phyloP scores from a whole-genome alignment of 2,113 vertebrate genomes.

The Indri indri region DNA sequence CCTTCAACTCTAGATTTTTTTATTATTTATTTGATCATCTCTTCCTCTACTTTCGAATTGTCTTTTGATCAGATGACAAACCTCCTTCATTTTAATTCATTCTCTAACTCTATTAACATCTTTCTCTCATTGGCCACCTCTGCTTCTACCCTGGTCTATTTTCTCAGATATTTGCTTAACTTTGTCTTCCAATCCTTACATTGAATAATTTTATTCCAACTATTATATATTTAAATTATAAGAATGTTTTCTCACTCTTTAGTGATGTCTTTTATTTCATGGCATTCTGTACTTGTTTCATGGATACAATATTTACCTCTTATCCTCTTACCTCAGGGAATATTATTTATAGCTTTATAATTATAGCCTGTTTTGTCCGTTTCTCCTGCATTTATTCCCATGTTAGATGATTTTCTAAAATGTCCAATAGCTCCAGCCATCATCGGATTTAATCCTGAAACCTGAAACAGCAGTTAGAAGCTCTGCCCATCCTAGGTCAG shows the following conservation, averaged over 20 bases:
- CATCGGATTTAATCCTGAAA: background rate
- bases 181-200: background rate
- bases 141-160: background rate
- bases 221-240: background rate
- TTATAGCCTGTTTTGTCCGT: background rate
- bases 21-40: background rate
- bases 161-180: background rate
- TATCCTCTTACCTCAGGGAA: background rate
- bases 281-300: background rate
- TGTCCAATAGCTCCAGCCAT: background rate
- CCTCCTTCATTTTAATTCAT: background rate
- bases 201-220: background rate
- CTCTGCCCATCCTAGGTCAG: background rate
- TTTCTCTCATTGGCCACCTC: background rate
- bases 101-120: background rate
- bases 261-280: background rate
- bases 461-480: background rate
- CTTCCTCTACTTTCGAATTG: background rate
- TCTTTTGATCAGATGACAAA: background rate
- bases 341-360: background rate
- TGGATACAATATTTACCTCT: background rate
- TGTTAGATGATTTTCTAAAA: background rate
- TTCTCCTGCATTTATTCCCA: background rate
- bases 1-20: background rate
- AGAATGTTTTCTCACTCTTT: background rate